These are phyloP conservation scores for Archips crataeganus DNA, from an alignment of 2,888 invertebrate genomes.

Conservation along the genomic window DNA sequence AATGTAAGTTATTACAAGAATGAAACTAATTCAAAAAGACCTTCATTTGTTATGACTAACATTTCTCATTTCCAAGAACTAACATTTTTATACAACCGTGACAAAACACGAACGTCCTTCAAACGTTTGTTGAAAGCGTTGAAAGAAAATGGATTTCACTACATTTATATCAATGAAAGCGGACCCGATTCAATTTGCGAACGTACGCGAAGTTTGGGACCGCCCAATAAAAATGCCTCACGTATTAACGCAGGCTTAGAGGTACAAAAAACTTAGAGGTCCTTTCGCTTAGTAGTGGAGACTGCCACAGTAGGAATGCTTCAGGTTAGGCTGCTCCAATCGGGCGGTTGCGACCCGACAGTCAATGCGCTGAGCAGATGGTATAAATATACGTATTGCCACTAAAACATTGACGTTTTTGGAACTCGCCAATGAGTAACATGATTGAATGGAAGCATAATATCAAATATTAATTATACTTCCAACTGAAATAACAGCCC, in stretches of 20 bases:
- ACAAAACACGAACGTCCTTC: not conserved
- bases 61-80: too few species aligned
- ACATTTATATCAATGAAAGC: constrained; percentile 25
- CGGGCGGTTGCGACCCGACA: too few species aligned
- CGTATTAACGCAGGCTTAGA: constrained; percentile 26
- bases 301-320: constrained; percentile 3
- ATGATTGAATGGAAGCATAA: too few species aligned
- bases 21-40: too few species aligned
- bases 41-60: too few species aligned
- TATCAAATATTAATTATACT: too few species aligned
- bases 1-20: too few species aligned
- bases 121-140: not conserved
- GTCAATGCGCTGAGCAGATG: too few species aligned
- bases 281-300: constrained; percentile 10
- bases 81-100: not conserved
- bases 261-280: constrained; percentile 33
- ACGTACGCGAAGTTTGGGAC: constrained; percentile 4
- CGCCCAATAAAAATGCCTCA: constrained; percentile 22
- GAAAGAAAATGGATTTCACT: constrained; percentile 12
- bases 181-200: constrained; percentile 26
- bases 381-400: too few species aligned
- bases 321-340: not conserved
- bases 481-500: too few species aligned
- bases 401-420: too few species aligned
- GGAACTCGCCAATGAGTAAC: too few species aligned